A percentile compares a stretch with the other conserved stretches of the same genome.
Evolutionary conservation across 2,888 invertebrate species (phyloP).

Genomic region (Tipula vernalis): DNA sequence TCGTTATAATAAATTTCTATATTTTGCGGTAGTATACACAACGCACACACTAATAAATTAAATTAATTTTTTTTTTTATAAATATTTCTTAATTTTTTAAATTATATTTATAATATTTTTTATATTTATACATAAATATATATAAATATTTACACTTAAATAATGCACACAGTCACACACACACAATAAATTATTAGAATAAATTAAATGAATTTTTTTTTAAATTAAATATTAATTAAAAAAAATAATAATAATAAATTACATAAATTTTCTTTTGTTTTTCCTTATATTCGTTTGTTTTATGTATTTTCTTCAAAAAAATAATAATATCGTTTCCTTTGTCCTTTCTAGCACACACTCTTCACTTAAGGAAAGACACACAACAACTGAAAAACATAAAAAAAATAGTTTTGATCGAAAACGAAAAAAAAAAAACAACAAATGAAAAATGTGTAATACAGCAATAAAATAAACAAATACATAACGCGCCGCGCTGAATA

Average conservation of each 20-base stretch:
- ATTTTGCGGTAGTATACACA: neutral
- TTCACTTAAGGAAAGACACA: slow-evolving; percentile 32
- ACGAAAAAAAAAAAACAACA: neutral
- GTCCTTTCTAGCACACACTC: neutral
- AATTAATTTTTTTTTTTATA: neutral
- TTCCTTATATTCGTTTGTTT: neutral
- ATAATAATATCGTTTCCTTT: neutral
- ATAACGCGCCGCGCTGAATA: slow-evolving; percentile 4
- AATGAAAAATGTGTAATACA: slow-evolving; percentile 4
- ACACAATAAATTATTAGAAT: neutral
- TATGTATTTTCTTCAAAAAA: neutral
- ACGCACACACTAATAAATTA: neutral
- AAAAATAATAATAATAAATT: neutral
- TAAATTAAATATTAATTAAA: neutral
- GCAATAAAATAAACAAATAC: slow-evolving; percentile 4
- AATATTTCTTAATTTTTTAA: neutral
- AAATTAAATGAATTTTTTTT: neutral
- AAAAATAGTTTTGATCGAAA: neutral
- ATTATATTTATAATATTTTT: neutral
- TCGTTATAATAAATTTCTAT: neutral
- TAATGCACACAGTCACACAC: neutral
- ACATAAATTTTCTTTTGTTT: neutral
- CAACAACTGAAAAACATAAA: slow-evolving; percentile 29
- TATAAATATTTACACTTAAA: neutral
- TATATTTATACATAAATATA: too few relatives aligned